Percentiles rank a stretch among this genome's conserved stretches.
Evolutionary conservation across 2,888 invertebrate genomes (phyloP).

Genomic region (Bhutanitis thaidina): DNA sequence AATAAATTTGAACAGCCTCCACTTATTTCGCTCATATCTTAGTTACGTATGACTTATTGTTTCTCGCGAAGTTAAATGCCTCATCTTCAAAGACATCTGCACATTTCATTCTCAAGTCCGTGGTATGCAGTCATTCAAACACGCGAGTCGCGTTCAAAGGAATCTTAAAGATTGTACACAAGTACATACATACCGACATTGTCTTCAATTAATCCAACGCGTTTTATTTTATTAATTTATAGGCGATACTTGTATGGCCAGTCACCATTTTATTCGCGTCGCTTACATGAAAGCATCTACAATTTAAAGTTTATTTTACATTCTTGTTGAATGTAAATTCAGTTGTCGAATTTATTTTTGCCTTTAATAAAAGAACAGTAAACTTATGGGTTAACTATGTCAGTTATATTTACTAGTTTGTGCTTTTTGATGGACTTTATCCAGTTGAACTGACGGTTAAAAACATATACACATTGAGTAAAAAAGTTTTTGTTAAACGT

Average conservation of each 20-base stretch:
- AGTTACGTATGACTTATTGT: too few species aligned
- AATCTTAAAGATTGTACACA: constrained; percentile 18
- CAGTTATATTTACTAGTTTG: background rate
- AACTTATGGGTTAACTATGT: background rate
- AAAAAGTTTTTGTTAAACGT: too few species aligned
- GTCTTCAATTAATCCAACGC: constrained; percentile 21
- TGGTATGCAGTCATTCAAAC: constrained; percentile 5
- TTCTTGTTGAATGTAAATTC: background rate
- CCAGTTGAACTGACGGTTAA: too few species aligned
- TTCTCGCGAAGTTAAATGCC: background rate
- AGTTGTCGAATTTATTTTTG: background rate
- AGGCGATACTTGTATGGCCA: constrained; percentile 22
- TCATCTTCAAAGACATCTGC: constrained; percentile 2
- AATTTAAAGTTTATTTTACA: constrained; percentile 1
- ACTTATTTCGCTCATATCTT: too few species aligned
- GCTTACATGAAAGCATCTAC: background rate
- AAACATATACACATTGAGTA: too few species aligned
- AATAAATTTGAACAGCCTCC: too few species aligned
- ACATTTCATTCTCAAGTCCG: background rate
- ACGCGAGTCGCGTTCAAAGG: constrained; percentile 2
- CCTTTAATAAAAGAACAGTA: background rate
- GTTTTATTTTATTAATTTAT: constrained; percentile 28
- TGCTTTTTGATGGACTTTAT: too few species aligned
- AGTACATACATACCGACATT: constrained; percentile 19
- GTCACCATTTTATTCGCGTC: constrained; percentile 20